phyloP scores from a whole-genome alignment of 2,113 vertebrate genomes.

The Arothron firmamentum region DNA sequence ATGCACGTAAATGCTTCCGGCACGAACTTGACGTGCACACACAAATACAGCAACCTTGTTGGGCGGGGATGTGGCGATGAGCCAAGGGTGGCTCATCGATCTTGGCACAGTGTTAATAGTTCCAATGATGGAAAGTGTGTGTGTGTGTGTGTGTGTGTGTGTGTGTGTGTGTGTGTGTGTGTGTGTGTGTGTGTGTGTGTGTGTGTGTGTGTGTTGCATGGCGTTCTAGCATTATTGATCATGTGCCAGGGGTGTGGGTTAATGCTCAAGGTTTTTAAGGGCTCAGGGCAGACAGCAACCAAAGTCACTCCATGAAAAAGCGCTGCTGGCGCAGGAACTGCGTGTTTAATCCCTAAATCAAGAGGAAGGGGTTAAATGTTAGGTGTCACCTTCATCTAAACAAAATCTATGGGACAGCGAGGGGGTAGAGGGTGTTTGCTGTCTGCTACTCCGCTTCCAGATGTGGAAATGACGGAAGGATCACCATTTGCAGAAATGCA shows the following conservation, averaged over 20 bases:
- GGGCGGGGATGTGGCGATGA: conserved; percentile 9
- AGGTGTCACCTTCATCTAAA: conserved; percentile 51
- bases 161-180: neutral
- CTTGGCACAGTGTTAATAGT: conserved; percentile 62
- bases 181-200: neutral
- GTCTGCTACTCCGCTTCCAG: conserved; percentile 1
- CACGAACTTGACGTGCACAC: neutral
- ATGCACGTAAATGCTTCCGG: neutral
- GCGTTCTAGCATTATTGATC: conserved; percentile 48
- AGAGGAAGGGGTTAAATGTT: conserved; percentile 50
- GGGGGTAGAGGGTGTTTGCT: neutral
- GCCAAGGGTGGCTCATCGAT: conserved; percentile 55
- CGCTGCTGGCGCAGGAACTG: conserved; percentile 16
- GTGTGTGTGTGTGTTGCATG: neutral
- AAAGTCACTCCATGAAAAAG: conserved; percentile 61
- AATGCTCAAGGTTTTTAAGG: conserved; percentile 52
- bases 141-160: neutral
- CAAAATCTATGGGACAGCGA: neutral
- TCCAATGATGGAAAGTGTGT: conserved; percentile 52
- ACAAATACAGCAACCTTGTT: conserved; percentile 5
- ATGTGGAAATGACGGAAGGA: neutral
- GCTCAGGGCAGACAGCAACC: conserved; percentile 43
- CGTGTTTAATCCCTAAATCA: conserved; percentile 47
- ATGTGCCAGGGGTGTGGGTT: conserved; percentile 50
- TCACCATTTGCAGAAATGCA: neutral